Conservation (phyloP, 2,888 invertebrate species). For the Coelinius sp. region DNA sequence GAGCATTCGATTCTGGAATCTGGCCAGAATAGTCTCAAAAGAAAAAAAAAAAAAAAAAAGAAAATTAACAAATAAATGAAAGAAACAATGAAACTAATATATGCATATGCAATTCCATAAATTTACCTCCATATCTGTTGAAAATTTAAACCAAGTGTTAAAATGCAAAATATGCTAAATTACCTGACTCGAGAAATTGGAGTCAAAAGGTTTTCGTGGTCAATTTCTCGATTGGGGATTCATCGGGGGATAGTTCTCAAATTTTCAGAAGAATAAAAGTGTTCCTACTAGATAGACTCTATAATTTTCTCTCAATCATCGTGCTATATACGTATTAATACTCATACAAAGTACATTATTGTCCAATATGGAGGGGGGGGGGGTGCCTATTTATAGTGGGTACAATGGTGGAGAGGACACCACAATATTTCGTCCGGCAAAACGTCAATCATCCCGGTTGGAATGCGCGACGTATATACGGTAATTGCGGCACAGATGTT, state of each 20-base stretch:
- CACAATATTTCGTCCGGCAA: constrained; percentile 34
- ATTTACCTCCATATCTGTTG: not conserved
- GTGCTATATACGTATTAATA: not conserved
- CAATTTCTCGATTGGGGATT: too few species aligned
- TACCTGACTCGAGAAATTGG: too few species aligned
- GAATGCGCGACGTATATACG: constrained; percentile 38
- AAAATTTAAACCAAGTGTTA: too few species aligned
- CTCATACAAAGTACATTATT: constrained; percentile 27
- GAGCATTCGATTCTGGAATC: not conserved
- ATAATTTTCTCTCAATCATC: not conserved
- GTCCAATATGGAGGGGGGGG: constrained; percentile 24
- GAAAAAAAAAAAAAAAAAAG: not conserved
- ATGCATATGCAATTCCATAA: not conserved
- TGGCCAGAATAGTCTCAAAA: not conserved
- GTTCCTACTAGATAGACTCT: not conserved
- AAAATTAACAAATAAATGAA: not conserved
- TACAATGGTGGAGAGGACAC: constrained; percentile 27
- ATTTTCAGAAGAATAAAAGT: too few species aligned
- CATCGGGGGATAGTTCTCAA: too few species aligned
- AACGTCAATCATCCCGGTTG: constrained; percentile 48
- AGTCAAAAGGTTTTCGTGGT: too few species aligned
- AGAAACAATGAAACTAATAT: not conserved
- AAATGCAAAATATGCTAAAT: too few species aligned
- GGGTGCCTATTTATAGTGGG: too few species aligned
- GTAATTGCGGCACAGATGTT: constrained; percentile 67